Base-by-base conservation (phyloP, 2,888 invertebrate species). In the Pseudoips prasinana region DNA sequence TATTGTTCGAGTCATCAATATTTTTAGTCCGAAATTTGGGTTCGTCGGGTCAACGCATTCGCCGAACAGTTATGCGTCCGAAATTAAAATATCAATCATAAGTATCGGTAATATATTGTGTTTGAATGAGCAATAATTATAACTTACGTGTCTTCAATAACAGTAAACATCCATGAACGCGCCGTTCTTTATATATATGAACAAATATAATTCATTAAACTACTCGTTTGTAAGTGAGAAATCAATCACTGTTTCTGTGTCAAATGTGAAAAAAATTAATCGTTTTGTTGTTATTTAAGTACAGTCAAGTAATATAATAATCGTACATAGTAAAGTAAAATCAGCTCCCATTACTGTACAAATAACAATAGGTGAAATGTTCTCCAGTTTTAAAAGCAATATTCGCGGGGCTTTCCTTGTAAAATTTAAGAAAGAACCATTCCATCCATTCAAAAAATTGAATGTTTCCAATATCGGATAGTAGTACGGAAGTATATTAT, bases 31-130 rank as follows among this genome's bases (percentile, higher is more conserved):
- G 39, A 10, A 25, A 11, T 30, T 40, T 39, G 14, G 31, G 31
- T 35, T 10, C 33, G 26, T 29, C 35, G 11, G 56, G 50, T 58
- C 54, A 53, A 57, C 46, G 40, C 36, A 54, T 52, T 37, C 11
- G 23, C 30, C 36, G 14, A 54, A 72, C 71, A 59, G 71, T 67
- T 63, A 62, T 36, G 17, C 39, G 54, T 39, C 52, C 54, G 34
- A 48, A 58, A 63, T 58, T 45, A 52, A 55, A 45, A 52, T 58
- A 67, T 65, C 66, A 68, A 64, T 70, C 66, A 64, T 52, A 51
- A 32, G 29, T 49, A 40, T 47, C 32, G 26, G 29, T 56, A 51
- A 51, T 51, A 40, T 53, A 61, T 60, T 49, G 56, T 55, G 39
- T 58, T 56, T 51, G 56, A 56, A 56, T 56, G 54, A 46, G 40